A percentile compares a stretch with the other conserved stretches of the same genome.
Evolutionary conservation across 1,140 invertebrate species (phyloP).

Genomic region (Sipha flava): DNA sequence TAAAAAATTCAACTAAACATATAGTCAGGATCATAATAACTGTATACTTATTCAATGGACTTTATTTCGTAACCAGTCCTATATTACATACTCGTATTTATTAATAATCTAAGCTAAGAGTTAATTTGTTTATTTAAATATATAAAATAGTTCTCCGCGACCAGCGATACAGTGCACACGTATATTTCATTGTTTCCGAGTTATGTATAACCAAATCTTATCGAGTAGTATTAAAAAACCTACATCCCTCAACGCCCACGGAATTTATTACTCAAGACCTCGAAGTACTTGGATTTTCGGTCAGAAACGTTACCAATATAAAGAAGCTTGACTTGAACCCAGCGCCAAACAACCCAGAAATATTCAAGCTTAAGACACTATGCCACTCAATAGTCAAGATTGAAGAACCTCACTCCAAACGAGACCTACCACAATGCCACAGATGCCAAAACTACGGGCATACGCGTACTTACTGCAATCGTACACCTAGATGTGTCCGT

Average conservation of each 20-base stretch:
- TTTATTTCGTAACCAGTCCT: no score
- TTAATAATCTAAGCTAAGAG: no score
- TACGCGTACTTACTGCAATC: conserved; percentile 38
- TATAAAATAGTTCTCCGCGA: no score
- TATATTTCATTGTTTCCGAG: no score
- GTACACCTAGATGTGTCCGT: conserved; percentile 41
- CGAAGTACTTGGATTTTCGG: not conserved
- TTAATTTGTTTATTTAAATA: no score
- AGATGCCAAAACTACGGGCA: conserved; percentile 40
- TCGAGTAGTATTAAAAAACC: conserved; percentile 18
- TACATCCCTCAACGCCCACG: not conserved
- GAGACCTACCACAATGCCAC: conserved; percentile 40
- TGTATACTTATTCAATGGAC: no score
- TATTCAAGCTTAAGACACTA: conserved; percentile 33
- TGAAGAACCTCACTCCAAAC: conserved; percentile 39
- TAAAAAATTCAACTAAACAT: no score
- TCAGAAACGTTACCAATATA: conserved; percentile 23
- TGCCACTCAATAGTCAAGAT: conserved; percentile 39
- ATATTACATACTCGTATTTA: no score
- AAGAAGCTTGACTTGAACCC: conserved; percentile 40
- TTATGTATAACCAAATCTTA: no score
- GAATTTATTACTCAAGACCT: conserved; percentile 9
- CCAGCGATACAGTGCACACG: no score
- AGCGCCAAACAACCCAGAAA: conserved; percentile 41
- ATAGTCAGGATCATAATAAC: no score